phyloP scores from a whole-genome alignment of 1,140 invertebrate genomes.

The Centruroides vittatus region DNA sequence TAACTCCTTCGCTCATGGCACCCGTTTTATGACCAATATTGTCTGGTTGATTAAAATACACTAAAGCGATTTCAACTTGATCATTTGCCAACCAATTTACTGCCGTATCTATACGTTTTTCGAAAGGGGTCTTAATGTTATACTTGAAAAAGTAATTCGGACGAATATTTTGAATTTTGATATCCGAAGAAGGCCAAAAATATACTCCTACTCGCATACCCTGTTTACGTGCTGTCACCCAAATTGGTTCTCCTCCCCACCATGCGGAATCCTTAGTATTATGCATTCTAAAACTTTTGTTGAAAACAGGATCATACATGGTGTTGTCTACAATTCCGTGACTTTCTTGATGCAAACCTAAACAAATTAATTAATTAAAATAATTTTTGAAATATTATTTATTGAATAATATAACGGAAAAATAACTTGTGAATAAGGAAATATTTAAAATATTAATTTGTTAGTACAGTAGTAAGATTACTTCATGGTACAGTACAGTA shows the following conservation, averaged over 20 bases:
- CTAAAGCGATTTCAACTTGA: slow-evolving; percentile 10
- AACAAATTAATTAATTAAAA: too few relatives aligned
- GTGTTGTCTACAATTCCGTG: not conserved
- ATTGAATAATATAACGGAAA: too few relatives aligned
- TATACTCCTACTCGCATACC: slow-evolving; percentile 25
- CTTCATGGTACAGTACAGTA: too few relatives aligned
- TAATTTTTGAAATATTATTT: too few relatives aligned
- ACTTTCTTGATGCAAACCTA: not conserved
- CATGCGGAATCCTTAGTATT: not conserved
- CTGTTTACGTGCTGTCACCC: slow-evolving; percentile 14
- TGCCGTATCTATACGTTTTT: not conserved
- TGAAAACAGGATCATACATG: not conserved
- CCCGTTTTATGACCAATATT: slow-evolving; percentile 21
- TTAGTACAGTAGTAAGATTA: too few relatives aligned
- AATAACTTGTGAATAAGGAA: too few relatives aligned
- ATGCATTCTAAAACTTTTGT: not conserved
- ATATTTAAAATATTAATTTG: too few relatives aligned
- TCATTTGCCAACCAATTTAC: slow-evolving; percentile 2
- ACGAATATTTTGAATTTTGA: slow-evolving; percentile 23
- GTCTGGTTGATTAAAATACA: slow-evolving; percentile 21
- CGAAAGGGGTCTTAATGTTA: slow-evolving; percentile 5
- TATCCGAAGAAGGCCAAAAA: slow-evolving; percentile 31
- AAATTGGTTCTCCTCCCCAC: not conserved
- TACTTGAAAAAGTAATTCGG: slow-evolving; percentile 25
- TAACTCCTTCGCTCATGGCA: not conserved